phyloP scores from a whole-genome alignment of 2,888 invertebrate genomes.

The Abscondita cerata region DNA sequence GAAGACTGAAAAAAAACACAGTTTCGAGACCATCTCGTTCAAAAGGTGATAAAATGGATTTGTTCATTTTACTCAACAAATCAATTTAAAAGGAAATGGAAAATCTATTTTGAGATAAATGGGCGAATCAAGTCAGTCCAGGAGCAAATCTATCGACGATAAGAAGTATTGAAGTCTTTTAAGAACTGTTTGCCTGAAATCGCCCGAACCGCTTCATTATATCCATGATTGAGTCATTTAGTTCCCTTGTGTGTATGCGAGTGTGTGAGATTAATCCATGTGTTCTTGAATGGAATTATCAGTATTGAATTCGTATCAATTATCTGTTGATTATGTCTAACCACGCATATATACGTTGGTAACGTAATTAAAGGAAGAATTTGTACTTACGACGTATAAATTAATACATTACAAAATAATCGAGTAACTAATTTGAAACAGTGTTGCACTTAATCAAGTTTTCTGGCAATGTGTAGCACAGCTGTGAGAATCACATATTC shows the following conservation, averaged over 20 bases:
- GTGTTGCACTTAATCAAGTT: conserved; percentile 35
- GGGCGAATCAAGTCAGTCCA: conserved; percentile 37
- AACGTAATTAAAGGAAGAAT: too few species aligned
- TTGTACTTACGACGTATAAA: conserved; percentile 29
- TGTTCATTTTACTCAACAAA: conserved; percentile 5
- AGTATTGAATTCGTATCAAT: conserved; percentile 26
- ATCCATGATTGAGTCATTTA: conserved; percentile 58
- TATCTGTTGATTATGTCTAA: conserved; percentile 13
- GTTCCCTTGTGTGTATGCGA: conserved; percentile 47
- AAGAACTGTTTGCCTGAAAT: conserved; percentile 47
- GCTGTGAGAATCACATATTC: conserved; percentile 58
- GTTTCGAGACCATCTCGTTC: neutral
- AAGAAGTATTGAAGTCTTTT: conserved; percentile 53
- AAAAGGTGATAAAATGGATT: conserved; percentile 19
- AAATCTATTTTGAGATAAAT: conserved; percentile 44
- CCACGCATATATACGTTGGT: neutral
- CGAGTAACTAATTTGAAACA: conserved; percentile 40
- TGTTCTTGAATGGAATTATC: conserved; percentile 42
- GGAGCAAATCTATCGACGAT: conserved; percentile 52
- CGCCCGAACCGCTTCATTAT: conserved; percentile 57
- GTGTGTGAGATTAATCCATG: conserved; percentile 56
- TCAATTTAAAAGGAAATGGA: conserved; percentile 29
- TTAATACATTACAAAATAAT: conserved; percentile 42
- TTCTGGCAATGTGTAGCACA: conserved; percentile 54
- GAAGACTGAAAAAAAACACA: too few species aligned